Evolutionary conservation across 2,888 invertebrate genomes (phyloP), one percentile per base, ranked within the genome.

Genomic region (Machimus rusticus): DNA sequence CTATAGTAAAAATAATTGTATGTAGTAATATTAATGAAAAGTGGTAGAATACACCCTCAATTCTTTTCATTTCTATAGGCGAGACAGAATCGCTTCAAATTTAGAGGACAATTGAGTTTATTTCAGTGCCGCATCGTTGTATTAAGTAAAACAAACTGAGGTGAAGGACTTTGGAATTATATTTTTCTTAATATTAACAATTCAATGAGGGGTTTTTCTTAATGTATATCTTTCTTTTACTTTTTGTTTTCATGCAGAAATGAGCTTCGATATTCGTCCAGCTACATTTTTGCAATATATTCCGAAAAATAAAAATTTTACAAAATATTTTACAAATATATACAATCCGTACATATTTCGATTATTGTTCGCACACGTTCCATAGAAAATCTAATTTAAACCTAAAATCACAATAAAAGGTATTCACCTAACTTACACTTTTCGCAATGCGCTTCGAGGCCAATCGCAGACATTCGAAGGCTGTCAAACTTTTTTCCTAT

Each of bases 321-420:
- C 23, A 66, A 66, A 66, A 66, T 66, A 43, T 78, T 19, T 23
- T 78, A 43, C 43, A 78, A 78, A 78, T 78, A 78, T 78, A 78
- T 19, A 23, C 78, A 78, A 43, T 78, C 19, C 43, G 78, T 43
- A 78, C 43, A 78, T 78, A 43, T 39, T 43, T 43, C 14, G n/a
- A 43, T 78, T 78, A 78, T 78, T 78, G 78, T 78, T 78, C 39
- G 23, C 78, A 78, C 78, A 39, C 78, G 19, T 78, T 78, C 43
- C 39, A 78, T 78, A 78, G 43, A 78, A 78, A 78, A 78, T 43
- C 78, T 43, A 43, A 78, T 37, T 43, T 78, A 39, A 78, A 78
- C 43, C 78, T 78, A 43, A 78, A 78, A 78, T 78, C 78, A 78
- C 78, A 78, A 78, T 43, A 78, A 23, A 39, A 39, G 43, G 19